phyloP scores from a whole-genome alignment of 2,888 invertebrate genomes.

The Xylota sylvarum region DNA sequence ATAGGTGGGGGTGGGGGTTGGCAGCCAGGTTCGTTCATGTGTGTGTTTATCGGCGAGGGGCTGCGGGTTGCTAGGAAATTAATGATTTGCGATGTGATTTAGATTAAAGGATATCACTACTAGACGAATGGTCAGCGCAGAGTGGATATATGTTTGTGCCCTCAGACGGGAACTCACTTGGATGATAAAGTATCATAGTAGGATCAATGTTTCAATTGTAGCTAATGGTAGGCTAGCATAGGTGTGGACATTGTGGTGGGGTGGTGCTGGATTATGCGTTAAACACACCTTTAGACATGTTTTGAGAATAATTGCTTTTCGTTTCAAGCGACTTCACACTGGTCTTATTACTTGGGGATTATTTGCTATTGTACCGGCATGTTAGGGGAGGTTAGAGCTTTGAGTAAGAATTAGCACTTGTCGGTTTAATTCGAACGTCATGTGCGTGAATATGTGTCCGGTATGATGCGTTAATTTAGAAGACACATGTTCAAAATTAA shows the following conservation, averaged over 20 bases:
- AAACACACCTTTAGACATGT: conserved; percentile 46
- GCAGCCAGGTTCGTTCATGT: conserved; percentile 29
- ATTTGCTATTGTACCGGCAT: background rate
- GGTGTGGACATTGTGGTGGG: conserved; percentile 43
- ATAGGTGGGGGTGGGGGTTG: conserved; percentile 7
- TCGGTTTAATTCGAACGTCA: no score
- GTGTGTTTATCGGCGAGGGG: conserved; percentile 12
- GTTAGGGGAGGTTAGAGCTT: background rate
- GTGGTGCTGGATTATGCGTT: conserved; percentile 33
- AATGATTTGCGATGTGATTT: conserved; percentile 75
- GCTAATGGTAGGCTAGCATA: conserved; percentile 10
- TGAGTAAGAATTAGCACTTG: no score
- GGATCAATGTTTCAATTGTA: conserved; percentile 67
- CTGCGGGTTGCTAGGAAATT: conserved; percentile 46
- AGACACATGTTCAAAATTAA: no score
- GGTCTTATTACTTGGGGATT: background rate
- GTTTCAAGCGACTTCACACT: conserved; percentile 15
- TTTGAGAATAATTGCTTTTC: conserved; percentile 44
- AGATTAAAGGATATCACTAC: conserved; percentile 68
- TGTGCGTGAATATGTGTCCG: no score
- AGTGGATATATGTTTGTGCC: background rate
- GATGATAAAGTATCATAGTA: conserved; percentile 56
- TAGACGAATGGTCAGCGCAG: conserved; percentile 55
- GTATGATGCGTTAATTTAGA: no score
- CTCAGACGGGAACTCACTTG: conserved; percentile 14